Conservation (phyloP, 2,113 vertebrate genomes). For the Gymnorhina tibicen region DNA sequence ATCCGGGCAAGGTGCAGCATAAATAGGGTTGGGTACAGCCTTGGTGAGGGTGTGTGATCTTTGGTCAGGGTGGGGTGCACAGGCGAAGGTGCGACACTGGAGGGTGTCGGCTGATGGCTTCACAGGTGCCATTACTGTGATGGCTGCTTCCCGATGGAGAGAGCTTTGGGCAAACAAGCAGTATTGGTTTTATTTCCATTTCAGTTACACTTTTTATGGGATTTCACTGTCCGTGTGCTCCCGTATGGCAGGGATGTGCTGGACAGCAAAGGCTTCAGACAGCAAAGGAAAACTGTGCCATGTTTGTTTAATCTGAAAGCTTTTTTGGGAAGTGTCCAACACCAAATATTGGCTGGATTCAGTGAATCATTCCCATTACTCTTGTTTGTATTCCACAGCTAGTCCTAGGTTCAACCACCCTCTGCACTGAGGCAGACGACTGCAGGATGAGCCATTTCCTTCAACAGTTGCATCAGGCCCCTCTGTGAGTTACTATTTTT, state of each 20-base stretch:
- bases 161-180: not conserved
- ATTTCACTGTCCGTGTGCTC: not conserved
- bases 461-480: not conserved
- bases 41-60: not conserved
- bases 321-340: constrained; percentile 33
- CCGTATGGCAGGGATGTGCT: not conserved
- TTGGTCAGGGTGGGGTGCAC: accelerated
- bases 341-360: not conserved
- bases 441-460: not conserved
- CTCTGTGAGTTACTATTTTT: not conserved
- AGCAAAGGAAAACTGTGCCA: not conserved
- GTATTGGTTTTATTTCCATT: not conserved
- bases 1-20: not conserved
- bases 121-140: accelerated
- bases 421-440: not conserved
- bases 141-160: accelerated
- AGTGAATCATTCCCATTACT: not conserved
- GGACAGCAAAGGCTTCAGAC: not conserved
- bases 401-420: not conserved
- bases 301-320: constrained; percentile 42
- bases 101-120: accelerated
- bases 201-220: not conserved
- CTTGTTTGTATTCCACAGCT: not conserved
- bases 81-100: not conserved
- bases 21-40: accelerated